These are phyloP conservation scores for Gymnothorax javanicus DNA, from an alignment of 2,797 vertebrate species.

Conservation along the genomic window DNA sequence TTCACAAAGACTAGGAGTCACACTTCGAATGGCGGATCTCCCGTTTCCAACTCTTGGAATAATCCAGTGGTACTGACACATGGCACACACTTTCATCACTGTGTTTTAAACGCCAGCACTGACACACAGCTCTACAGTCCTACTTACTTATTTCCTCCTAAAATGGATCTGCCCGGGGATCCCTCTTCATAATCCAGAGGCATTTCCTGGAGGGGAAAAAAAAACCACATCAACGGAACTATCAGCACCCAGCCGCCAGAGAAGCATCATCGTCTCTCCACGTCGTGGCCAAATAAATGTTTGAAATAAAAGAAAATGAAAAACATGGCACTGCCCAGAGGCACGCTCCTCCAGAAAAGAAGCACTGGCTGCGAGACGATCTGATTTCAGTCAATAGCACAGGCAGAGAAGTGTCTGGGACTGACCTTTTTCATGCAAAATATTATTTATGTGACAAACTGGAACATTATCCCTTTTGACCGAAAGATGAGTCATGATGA, in stretches of 20 bases:
- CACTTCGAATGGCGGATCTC: too few species aligned
- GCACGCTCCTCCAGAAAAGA: background rate
- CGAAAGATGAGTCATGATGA: background rate
- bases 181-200: slow-evolving; percentile 80
- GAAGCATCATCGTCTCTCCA: background rate
- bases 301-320: background rate
- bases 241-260: background rate
- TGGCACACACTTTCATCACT: background rate
- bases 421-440: background rate
- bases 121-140: background rate
- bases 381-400: background rate
- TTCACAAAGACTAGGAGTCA: too few species aligned
- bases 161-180: slow-evolving; percentile 68
- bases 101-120: background rate
- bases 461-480: background rate
- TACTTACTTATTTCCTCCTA: slow-evolving; percentile 86
- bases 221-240: background rate
- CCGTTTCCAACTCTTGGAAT: background rate
- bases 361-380: background rate
- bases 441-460: background rate
- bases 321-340: too few species aligned
- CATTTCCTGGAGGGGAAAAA: slow-evolving; percentile 70
- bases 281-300: background rate
- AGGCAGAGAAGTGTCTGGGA: background rate
- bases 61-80: background rate